These are phyloP conservation scores for Dicranocentrus wangi DNA, from an alignment of 2,888 invertebrate species.

Conservation along the genomic window DNA sequence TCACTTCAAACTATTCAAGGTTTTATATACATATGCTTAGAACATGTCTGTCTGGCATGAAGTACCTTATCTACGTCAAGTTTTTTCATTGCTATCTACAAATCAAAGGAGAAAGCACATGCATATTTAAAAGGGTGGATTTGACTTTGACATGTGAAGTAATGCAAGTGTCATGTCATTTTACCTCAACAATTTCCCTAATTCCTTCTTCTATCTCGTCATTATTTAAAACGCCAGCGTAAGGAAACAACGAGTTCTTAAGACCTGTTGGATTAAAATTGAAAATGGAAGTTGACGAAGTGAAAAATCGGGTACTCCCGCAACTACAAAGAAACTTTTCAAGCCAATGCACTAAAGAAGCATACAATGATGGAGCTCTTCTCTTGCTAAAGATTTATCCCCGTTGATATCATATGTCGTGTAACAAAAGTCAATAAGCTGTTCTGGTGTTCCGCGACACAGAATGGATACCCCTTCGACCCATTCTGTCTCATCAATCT, in stretches of 20 bases:
- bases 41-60: too few relatives aligned
- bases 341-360: too few relatives aligned
- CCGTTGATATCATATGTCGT: conserved; percentile 62
- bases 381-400: conserved; percentile 62
- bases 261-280: conserved; percentile 42
- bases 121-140: too few relatives aligned
- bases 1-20: too few relatives aligned
- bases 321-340: too few relatives aligned
- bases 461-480: conserved; percentile 54
- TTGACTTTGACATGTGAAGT: too few relatives aligned
- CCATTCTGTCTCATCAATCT: conserved; percentile 63
- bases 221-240: conserved; percentile 48
- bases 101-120: not conserved
- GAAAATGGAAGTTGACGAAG: too few relatives aligned
- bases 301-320: too few relatives aligned
- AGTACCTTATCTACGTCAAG: conserved; percentile 52
- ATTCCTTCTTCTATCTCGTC: conserved; percentile 61
- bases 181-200: conserved; percentile 62
- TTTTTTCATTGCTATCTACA: conserved; percentile 46
- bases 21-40: too few relatives aligned
- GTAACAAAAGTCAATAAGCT: conserved; percentile 64
- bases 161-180: not conserved
- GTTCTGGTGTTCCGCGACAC: conserved; percentile 46
- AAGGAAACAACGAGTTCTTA: conserved; percentile 42
- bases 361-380: conserved; percentile 55